Evolutionary conservation across 2,797 vertebrate genomes (phyloP).

Genomic region (Acanthurus leucopareius): DNA sequence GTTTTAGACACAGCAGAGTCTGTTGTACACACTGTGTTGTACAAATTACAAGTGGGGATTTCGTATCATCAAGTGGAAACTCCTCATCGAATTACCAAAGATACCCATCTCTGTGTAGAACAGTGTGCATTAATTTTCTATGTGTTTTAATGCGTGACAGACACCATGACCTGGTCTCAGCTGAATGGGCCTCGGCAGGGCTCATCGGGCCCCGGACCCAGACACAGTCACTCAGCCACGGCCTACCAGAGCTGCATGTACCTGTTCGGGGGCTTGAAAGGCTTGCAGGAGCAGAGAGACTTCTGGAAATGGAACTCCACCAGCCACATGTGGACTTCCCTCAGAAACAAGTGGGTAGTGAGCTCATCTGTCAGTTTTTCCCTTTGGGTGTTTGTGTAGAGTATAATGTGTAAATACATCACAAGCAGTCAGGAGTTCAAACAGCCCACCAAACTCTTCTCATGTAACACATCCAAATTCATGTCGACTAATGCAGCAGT

Average conservation of each 20-base stretch:
- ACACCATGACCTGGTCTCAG: constrained; percentile 83
- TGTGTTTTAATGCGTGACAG: constrained; percentile 70
- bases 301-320: constrained; percentile 90
- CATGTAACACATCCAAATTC: neutral
- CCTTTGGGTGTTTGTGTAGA: too few species aligned
- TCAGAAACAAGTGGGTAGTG: constrained; percentile 85
- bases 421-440: neutral
- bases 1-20: neutral
- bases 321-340: constrained; percentile 84
- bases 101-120: neutral
- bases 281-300: constrained; percentile 90
- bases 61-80: neutral
- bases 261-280: constrained; percentile 89
- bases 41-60: too few species aligned
- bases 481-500: too few species aligned
- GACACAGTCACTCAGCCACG: constrained; percentile 88
- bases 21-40: neutral
- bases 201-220: constrained; percentile 85
- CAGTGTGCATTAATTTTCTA: neutral
- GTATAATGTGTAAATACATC: too few species aligned
- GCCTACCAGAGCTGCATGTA: constrained; percentile 86
- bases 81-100: neutral
- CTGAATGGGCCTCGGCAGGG: constrained; percentile 60
- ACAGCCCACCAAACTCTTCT: neutral
- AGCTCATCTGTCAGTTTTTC: neutral